Conservation (phyloP, 1,140 invertebrate species). For the Tyrophagus putrescentiae region DNA sequence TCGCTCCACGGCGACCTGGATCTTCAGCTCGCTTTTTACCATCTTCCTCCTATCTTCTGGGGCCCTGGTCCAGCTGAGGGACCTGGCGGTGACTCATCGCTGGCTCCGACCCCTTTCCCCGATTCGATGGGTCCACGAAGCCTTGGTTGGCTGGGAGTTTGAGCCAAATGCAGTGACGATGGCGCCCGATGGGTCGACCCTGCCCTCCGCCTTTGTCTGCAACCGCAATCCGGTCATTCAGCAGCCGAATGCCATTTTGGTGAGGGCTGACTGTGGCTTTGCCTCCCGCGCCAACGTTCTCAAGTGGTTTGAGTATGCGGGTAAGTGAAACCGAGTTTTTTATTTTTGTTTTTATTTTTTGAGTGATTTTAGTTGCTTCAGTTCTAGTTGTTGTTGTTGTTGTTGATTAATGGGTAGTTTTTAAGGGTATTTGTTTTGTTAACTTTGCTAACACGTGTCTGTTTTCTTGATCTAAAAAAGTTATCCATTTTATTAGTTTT, state of each 20-base stretch:
- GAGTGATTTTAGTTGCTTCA: background rate
- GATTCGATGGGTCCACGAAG: constrained; percentile 52
- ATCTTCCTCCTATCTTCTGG: constrained; percentile 50
- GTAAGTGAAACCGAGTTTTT: too few relatives aligned
- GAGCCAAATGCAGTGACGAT: constrained; percentile 18
- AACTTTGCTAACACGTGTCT: too few relatives aligned
- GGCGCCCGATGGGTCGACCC: background rate
- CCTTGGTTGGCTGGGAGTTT: constrained; percentile 36
- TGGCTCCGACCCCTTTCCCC: constrained; percentile 56
- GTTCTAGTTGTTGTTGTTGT: background rate
- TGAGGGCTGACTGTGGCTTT: constrained; percentile 31
- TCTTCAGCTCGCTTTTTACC: constrained; percentile 42
- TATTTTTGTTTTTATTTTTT: too few relatives aligned
- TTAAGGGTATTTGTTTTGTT: background rate
- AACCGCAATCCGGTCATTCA: constrained; percentile 26
- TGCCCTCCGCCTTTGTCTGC: constrained; percentile 18
- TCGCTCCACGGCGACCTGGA: constrained; percentile 11
- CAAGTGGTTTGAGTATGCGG: constrained; percentile 23
- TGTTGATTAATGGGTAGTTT: background rate
- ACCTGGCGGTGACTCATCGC: constrained; percentile 47
- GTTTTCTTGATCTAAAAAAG: too few relatives aligned
- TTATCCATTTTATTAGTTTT: too few relatives aligned
- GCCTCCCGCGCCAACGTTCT: constrained; percentile 27
- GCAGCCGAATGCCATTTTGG: constrained; percentile 29
- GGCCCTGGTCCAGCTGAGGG: constrained; percentile 51